A percentile compares a stretch with the other conserved stretches of the same genome.
Conservation (phyloP, 2,113 vertebrate genomes). For the Hydropotes inermis region DNA sequence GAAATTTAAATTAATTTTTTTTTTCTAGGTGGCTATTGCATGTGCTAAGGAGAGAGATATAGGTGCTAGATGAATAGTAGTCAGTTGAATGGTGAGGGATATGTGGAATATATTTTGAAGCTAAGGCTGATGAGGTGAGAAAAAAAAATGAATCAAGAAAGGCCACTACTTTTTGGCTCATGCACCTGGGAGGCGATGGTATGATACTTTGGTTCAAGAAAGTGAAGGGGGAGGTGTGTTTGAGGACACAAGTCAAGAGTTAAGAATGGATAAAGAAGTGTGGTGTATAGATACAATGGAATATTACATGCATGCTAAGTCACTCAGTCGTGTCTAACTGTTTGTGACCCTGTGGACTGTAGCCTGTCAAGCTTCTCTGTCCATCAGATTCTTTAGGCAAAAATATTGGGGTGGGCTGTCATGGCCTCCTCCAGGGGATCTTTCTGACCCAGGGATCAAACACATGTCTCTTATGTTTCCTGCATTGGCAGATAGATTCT, state of each 20-base stretch:
- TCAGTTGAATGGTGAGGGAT: neutral
- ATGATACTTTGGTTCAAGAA: neutral
- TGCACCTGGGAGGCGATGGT: too few species aligned
- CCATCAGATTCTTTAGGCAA: neutral
- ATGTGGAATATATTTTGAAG: neutral
- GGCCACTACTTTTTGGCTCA: neutral
- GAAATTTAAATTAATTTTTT: neutral
- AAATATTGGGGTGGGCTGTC: neutral
- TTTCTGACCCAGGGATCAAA: neutral
- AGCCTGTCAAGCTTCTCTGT: neutral
- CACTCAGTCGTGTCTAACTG: neutral
- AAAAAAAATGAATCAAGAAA: neutral
- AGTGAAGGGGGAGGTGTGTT: rapidly evolving
- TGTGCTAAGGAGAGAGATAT: neutral
- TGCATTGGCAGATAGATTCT: neutral
- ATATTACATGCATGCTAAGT: neutral
- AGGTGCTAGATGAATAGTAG: neutral
- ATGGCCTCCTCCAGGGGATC: neutral
- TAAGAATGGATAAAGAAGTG: neutral
- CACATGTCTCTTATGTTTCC: neutral
- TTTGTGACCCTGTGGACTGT: neutral
- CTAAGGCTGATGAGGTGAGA: neutral
- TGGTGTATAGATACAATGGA: neutral
- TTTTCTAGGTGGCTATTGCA: neutral
- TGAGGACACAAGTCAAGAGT: neutral